Base-by-base conservation (phyloP, 2,888 invertebrate species). In the Antheraea assamensis region DNA sequence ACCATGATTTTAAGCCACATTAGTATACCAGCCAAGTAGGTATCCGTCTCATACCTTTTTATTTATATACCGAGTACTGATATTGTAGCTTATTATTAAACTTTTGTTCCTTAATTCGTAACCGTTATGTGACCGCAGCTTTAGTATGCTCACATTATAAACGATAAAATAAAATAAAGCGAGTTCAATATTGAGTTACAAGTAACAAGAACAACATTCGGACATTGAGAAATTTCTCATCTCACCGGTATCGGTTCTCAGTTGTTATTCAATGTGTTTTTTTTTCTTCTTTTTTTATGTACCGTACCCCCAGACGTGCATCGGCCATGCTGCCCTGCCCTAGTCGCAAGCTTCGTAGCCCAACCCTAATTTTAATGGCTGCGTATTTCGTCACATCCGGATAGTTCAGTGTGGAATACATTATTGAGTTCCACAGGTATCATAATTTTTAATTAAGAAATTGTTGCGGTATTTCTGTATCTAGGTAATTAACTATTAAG, bases 281-380 rank as follows among this genome's bases (percentile, higher is more conserved):
- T 91, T 88, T 83, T 85, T 89, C 42, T 90, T 90, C n/a, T 90
- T 90, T 89, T 83, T 85, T 79, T 79, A 78, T 79, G 79, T 83
- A 78, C 80, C 82, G 87, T 79, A 85, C 86, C 85, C 82, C 86
- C 82, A 84, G 90, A 91, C 90, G 90, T 89, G 90, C 85, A 72
- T 72, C 88, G 85, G 82, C 91, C 92, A 91, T 89, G 89, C 94
- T 93, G 82, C 91, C 92, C 92, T 89, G 89, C 94, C 93, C 93
- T 92, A 92, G 91, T 87, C 89, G 84, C 87, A 86, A 79, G 88
- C 84, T 87, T 87, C 85, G 89, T 90, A 88, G 93, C 94, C 94
- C 95, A 94, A 91, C 95, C 95, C 94, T 94, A 94, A 94, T 93
- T 94, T 94, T 94, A 94, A 95, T 95, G 95, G 95, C 95, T 92